Evolutionary conservation across 2,113 vertebrate species (phyloP).

Genomic region (Catharus fuscescens): DNA sequence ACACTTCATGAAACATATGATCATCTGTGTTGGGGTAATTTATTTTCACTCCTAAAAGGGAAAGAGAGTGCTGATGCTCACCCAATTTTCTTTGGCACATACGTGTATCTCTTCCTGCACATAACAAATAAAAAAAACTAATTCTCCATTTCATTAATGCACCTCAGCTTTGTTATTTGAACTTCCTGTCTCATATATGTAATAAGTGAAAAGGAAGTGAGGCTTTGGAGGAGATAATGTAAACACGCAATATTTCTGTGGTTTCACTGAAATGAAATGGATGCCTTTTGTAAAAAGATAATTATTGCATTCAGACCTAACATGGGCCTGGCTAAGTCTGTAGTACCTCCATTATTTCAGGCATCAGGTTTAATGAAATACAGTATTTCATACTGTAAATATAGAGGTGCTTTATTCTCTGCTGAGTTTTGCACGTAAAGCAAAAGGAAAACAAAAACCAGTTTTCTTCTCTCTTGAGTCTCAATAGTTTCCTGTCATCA

Average conservation of each 20-base stretch:
- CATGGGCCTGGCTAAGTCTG: not conserved
- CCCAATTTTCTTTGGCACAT: not conserved
- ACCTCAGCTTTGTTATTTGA: conserved; percentile 21
- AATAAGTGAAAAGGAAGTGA: conserved; percentile 57
- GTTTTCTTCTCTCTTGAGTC: not conserved
- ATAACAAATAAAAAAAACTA: not conserved
- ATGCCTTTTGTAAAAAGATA: conserved; percentile 12
- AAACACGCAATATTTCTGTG: conserved; percentile 27
- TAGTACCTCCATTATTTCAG: not conserved
- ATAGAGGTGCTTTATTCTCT: not conserved
- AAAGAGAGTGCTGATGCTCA: not conserved
- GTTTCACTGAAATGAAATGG: conserved; percentile 44
- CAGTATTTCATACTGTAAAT: not conserved
- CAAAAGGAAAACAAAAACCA: not conserved
- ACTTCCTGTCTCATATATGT: not conserved
- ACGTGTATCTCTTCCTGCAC: not conserved
- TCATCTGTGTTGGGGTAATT: not conserved
- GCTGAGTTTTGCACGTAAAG: not conserved
- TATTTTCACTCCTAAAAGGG: not conserved
- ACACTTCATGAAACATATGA: not conserved
- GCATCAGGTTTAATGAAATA: not conserved
- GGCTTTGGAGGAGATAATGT: conserved; percentile 13
- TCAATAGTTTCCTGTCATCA: not conserved
- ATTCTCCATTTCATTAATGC: not conserved
- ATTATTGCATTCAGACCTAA: not conserved